phyloP scores from a whole-genome alignment of 2,888 invertebrate genomes.

The Myopa testacea region DNA sequence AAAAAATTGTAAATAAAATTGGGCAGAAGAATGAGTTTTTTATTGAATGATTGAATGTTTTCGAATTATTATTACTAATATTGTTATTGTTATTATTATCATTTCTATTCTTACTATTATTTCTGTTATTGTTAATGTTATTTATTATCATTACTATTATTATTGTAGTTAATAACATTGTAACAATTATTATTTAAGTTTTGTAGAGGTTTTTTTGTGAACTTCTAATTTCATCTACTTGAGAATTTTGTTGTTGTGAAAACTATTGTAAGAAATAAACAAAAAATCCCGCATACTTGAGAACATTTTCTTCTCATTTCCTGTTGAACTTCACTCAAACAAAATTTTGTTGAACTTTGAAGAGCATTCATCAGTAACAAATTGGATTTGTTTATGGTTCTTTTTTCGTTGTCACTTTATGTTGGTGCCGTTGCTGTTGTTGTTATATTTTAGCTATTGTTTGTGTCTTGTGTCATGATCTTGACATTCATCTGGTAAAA shows the following conservation, averaged over 20 bases:
- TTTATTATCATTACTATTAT: no score
- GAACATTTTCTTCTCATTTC: background rate
- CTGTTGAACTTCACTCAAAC: background rate
- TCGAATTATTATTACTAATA: no score
- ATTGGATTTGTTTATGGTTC: background rate
- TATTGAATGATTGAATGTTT: no score
- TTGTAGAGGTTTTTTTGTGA: background rate
- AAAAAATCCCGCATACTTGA: background rate
- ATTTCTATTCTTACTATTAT: no score
- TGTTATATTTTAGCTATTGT: background rate
- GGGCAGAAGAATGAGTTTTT: no score
- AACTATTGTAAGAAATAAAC: background rate
- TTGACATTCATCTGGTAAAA: background rate
- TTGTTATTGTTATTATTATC: no score
- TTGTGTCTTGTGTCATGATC: background rate
- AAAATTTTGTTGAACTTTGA: background rate
- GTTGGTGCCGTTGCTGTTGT: constrained; percentile 8
- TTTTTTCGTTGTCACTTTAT: background rate
- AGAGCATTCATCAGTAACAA: background rate
- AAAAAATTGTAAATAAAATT: no score
- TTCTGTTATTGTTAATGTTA: no score
- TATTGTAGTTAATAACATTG: no score
- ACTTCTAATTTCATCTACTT: constrained; percentile 4
- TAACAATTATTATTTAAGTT: background rate
- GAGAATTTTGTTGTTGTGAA: background rate